Conservation (phyloP, 2,888 invertebrate species). For the Campoletis raptor region DNA sequence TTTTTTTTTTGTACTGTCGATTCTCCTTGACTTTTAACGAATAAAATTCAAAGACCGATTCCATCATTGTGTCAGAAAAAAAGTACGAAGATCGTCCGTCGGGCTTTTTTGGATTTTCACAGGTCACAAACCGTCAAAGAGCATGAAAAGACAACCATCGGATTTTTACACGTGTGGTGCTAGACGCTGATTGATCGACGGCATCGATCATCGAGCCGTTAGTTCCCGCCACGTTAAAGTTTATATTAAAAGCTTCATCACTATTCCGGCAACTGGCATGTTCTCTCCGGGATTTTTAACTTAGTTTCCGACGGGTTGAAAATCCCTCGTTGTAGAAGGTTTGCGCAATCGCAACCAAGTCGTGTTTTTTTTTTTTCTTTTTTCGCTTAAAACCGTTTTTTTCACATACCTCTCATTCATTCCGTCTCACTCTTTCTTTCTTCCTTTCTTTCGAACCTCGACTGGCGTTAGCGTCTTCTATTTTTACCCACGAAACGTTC, state of each 20-base stretch:
- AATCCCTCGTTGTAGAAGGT: conserved; percentile 5
- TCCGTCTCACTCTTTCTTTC: conserved; percentile 28
- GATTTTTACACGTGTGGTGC: not conserved
- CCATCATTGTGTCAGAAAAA: conserved; percentile 17
- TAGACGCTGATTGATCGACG: conserved; percentile 73
- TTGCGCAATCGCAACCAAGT: conserved; percentile 49
- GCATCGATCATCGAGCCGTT: conserved; percentile 74
- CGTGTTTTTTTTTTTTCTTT: conserved; percentile 10
- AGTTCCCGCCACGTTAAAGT: conserved; percentile 68
- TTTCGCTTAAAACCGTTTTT: conserved; percentile 26
- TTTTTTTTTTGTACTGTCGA: not conserved
- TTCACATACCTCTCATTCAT: conserved; percentile 40
- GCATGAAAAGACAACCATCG: conserved; percentile 18
- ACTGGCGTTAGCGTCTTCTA: conserved; percentile 8
- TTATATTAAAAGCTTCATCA: conserved; percentile 79
- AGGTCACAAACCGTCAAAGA: conserved; percentile 21
- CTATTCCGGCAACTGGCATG: conserved; percentile 62
- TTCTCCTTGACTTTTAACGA: conserved; percentile 1
- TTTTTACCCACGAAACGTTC: conserved; percentile 49
- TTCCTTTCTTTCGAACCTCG: conserved; percentile 18
- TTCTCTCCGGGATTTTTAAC: conserved; percentile 60
- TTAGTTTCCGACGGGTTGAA: conserved; percentile 42
- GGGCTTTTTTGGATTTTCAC: conserved; percentile 5
- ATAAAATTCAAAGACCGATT: conserved; percentile 41
- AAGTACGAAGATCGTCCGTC: not conserved